Conservation (phyloP, 1,140 invertebrate genomes). For the Pseudomyrmex dendroicus region DNA sequence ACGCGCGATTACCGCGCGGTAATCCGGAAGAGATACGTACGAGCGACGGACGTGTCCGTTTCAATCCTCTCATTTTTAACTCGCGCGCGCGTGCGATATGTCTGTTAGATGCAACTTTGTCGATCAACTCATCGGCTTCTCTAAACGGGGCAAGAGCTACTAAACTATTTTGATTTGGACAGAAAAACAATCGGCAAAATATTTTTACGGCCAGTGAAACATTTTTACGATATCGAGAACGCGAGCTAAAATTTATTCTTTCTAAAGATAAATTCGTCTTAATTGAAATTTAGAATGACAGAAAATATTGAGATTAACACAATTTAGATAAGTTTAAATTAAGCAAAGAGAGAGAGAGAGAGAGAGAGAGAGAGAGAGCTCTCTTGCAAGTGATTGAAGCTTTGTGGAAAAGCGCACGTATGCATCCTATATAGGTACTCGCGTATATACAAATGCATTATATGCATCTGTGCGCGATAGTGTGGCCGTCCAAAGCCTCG, state of each 20-base stretch:
- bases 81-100: too few relatives aligned
- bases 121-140: neutral
- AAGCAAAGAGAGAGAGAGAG: neutral
- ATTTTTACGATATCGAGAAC: too few relatives aligned
- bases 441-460: neutral
- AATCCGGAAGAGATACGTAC: neutral
- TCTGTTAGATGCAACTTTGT: neutral
- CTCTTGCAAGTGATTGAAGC: slow-evolving; percentile 21
- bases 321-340: neutral
- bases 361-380: too few relatives aligned
- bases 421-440: neutral
- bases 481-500: slow-evolving; percentile 59
- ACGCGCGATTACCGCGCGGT: slow-evolving; percentile 10
- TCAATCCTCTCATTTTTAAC: neutral
- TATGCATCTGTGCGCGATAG: neutral
- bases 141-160: too few relatives aligned
- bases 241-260: too few relatives aligned
- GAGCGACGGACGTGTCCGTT: neutral
- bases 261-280: neutral
- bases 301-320: neutral
- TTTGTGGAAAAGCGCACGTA: neutral
- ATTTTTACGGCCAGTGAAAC: too few relatives aligned
- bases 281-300: neutral
- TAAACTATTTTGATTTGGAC: neutral
- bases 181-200: neutral